Percentiles rank a stretch among this genome's conserved stretches.
phyloP scores from a whole-genome alignment of 2,113 vertebrate genomes.

The Labeo catla region DNA sequence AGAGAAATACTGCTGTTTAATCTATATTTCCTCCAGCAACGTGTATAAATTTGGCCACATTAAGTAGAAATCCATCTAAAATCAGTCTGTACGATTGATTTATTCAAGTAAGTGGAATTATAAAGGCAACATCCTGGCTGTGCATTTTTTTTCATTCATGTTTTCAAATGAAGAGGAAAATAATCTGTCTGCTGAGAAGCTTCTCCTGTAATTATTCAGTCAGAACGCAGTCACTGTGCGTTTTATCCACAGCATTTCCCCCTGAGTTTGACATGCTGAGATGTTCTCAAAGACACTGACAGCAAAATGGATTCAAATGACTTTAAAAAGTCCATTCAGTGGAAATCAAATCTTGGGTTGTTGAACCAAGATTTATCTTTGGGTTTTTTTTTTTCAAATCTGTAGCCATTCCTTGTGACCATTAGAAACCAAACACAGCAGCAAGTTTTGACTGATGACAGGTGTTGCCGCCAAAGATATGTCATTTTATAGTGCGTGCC shows the following conservation, averaged over 20 bases:
- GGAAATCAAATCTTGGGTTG: slow-evolving; percentile 51
- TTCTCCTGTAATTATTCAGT: slow-evolving; percentile 50
- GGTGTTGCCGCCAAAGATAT: slow-evolving; percentile 61
- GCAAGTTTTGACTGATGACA: slow-evolving; percentile 65
- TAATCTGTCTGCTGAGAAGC: slow-evolving; percentile 40
- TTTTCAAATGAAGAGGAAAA: slow-evolving; percentile 38
- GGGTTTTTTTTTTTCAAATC: slow-evolving; percentile 57
- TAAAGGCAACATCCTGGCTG: slow-evolving; percentile 11
- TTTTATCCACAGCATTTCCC: slow-evolving; percentile 49
- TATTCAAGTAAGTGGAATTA: slow-evolving; percentile 18
- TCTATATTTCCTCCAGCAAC: slow-evolving; percentile 41
- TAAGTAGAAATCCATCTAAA: slow-evolving; percentile 29
- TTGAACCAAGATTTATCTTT: slow-evolving; percentile 57
- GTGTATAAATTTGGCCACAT: slow-evolving; percentile 2
- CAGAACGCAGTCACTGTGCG: slow-evolving; percentile 12
- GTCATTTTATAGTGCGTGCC: slow-evolving; percentile 50
- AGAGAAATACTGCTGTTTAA: slow-evolving; percentile 50
- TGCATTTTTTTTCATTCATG: background rate
- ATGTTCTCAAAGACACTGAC: slow-evolving; percentile 57
- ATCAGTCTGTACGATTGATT: slow-evolving; percentile 7
- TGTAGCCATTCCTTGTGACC: slow-evolving; percentile 67
- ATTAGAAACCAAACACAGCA: slow-evolving; percentile 61
- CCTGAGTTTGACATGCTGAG: slow-evolving; percentile 41
- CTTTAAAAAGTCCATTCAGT: slow-evolving; percentile 57
- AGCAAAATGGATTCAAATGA: slow-evolving; percentile 59